phyloP scores from a whole-genome alignment of 2,113 vertebrate genomes.

The Procavia capensis region DNA sequence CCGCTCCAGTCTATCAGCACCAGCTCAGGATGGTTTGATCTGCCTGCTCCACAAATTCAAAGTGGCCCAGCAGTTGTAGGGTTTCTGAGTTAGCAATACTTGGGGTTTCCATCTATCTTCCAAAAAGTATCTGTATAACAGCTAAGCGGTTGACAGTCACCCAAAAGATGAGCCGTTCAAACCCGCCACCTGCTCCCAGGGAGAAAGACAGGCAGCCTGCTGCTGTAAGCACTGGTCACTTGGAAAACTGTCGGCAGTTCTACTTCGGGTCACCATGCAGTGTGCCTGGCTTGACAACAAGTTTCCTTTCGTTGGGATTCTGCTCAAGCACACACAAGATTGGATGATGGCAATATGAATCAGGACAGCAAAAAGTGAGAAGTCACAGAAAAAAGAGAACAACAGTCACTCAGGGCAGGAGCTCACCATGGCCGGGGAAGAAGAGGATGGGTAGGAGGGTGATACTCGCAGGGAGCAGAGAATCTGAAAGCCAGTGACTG shows the following conservation, averaged over 20 bases:
- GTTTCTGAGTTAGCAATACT: not conserved
- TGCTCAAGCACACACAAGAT: not conserved
- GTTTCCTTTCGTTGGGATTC: not conserved
- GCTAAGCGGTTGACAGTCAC: not conserved
- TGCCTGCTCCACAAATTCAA: not conserved
- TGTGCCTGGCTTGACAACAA: not conserved
- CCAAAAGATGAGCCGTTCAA: not conserved
- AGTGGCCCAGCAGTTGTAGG: not conserved
- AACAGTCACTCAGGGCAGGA: fast-evolving
- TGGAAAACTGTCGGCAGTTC: too few relatives aligned
- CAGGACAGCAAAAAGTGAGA: not conserved
- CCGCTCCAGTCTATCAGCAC: too few relatives aligned
- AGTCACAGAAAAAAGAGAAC: not conserved
- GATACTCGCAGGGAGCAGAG: not conserved
- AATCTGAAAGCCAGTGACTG: not conserved
- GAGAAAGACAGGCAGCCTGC: not conserved
- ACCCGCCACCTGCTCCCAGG: not conserved
- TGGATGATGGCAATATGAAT: not conserved
- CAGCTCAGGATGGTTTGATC: not conserved
- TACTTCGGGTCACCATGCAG: too few relatives aligned
- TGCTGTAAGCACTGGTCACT: too few relatives aligned
- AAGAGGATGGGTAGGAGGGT: fast-evolving
- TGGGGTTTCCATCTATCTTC: not conserved
- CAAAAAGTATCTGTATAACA: not conserved
- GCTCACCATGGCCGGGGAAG: not conserved